Base-by-base conservation (phyloP, 2,797 vertebrate species). In the Staurois parvus region DNA sequence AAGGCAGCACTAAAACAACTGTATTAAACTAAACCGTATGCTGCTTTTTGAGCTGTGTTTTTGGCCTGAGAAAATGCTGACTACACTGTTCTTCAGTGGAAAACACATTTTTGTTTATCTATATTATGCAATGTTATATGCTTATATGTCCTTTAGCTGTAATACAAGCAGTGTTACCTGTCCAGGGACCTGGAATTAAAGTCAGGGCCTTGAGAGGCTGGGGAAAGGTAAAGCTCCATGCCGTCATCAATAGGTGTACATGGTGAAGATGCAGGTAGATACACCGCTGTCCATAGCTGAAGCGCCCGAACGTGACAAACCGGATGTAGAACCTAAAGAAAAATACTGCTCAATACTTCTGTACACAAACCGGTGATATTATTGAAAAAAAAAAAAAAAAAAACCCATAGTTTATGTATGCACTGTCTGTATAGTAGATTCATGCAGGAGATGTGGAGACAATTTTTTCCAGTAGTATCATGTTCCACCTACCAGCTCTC, bases 271-370 rank as follows among this genome's bases (percentile, higher is more conserved):
- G 96, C 96, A 15, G 98, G 98, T 87, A 99, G 94, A 89, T 99
- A 99, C n/a, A 99, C 96, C 0, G 98, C 96, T 26, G 98, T 98
- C 98, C 98, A 99, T 90, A 99, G 92, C 81, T 98, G 96, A 80
- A 99, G 93, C 0, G 98, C 98, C 2, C 98, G 95, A 17, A 99
- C 99, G 1, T 99, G 98, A 93, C 97, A 99, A 88, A 99, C 98
- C 0, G 98, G 98, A 90, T 99, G 98, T 89, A 99, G 94, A 90
- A 99, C 96, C 98, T 99, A 91, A 4, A 64, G 11, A 69, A 70
- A 1, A 56, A 76, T 15, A n/a, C 5, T 13, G 13, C 3, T 45
- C 10, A 73, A 48, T 48, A 45, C 15, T 26, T 28, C 24, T n/a
- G 7, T 72, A n/a, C 26, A 45, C n/a, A 40, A 59, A 59, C 21